Evolutionary conservation across 2,797 vertebrate species (phyloP).

Genomic region (Brachyrhaphis roseni): DNA sequence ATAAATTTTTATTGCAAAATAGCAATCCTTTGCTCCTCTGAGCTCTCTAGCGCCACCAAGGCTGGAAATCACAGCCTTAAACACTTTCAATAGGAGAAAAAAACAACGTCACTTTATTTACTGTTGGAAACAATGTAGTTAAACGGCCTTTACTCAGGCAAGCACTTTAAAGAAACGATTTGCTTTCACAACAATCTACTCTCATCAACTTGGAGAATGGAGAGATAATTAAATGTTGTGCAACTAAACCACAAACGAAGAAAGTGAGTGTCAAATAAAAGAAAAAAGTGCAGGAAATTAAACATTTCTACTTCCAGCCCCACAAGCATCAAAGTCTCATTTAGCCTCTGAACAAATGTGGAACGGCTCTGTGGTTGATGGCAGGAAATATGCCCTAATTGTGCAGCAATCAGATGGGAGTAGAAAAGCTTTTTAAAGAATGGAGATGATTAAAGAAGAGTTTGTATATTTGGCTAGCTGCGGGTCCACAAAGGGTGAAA

Average conservation of each 20-base stretch:
- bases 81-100: neutral
- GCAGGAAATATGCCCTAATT: constrained; percentile 3
- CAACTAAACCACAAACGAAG: neutral
- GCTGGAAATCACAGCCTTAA: neutral
- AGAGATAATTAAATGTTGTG: neutral
- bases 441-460: constrained; percentile 22
- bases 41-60: neutral
- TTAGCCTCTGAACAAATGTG: constrained; percentile 5
- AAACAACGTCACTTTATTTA: neutral
- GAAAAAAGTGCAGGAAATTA: constrained; percentile 1
- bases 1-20: neutral
- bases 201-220: neutral
- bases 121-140: neutral
- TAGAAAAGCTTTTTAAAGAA: constrained; percentile 9
- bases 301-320: neutral
- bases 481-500: constrained; percentile 22
- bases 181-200: neutral
- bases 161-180: neutral
- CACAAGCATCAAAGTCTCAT: constrained; percentile 5
- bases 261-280: neutral
- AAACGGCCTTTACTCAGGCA: neutral
- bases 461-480: constrained; percentile 26
- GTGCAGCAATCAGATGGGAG: constrained; percentile 15
- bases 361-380: constrained; percentile 6
- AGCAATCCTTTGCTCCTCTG: neutral